Evolutionary conservation across 2,797 vertebrate species (phyloP).

Genomic region (Gymnopithys bicolor): DNA sequence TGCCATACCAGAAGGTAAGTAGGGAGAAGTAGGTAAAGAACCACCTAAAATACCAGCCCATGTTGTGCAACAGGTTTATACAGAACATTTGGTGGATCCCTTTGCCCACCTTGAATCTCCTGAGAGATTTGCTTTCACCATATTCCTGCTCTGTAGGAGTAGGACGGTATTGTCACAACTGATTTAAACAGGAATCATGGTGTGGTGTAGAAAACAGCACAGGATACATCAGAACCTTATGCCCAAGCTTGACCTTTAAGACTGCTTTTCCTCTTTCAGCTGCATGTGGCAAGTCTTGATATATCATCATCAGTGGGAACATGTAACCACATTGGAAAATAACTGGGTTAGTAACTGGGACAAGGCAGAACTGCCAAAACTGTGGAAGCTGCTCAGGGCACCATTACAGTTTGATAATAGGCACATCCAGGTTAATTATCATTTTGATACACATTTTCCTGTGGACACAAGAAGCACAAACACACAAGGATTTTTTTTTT

Average conservation of each 20-base stretch:
- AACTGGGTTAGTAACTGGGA: background rate
- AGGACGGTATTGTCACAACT: background rate
- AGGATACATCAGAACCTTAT: background rate
- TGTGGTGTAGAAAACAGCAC: background rate
- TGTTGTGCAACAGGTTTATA: rapidly evolving
- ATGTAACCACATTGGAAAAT: rapidly evolving
- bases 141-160: background rate
- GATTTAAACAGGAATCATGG: background rate
- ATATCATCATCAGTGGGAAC: background rate
- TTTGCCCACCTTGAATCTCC: background rate
- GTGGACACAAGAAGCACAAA: background rate
- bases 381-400: background rate
- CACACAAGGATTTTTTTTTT: background rate
- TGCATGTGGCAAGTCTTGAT: rapidly evolving
- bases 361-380: background rate
- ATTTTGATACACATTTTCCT: background rate
- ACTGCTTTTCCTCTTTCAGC: background rate
- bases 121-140: background rate
- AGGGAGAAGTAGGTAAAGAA: background rate
- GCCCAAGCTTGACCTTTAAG: background rate
- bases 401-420: rapidly evolving
- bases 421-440: background rate
- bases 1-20: background rate
- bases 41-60: background rate
- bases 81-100: rapidly evolving